These are phyloP conservation scores for Blera fallax DNA, from an alignment of 2,888 invertebrate species.

Conservation along the genomic window DNA sequence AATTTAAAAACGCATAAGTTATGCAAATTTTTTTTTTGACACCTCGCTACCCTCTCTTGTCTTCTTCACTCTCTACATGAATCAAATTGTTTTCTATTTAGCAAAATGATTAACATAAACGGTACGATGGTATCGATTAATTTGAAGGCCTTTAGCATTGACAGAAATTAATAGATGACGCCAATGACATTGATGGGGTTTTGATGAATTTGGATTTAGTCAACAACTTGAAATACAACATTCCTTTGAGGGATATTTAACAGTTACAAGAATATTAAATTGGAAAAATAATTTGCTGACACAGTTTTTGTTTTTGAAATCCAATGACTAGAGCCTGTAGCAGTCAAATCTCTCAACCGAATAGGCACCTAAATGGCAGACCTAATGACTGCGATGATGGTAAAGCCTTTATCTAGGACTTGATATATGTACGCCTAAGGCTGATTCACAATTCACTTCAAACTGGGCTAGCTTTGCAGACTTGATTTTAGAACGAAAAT, in stretches of 20 bases:
- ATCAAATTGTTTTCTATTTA: conserved; percentile 15
- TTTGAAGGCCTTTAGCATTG: conserved; percentile 43
- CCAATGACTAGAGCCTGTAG: too few species aligned
- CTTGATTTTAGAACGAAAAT: too few species aligned
- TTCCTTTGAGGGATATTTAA: neutral
- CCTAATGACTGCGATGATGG: too few species aligned
- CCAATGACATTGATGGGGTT: conserved; percentile 18
- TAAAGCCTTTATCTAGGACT: too few species aligned
- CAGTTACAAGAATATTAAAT: neutral
- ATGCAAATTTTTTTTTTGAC: neutral
- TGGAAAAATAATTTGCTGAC: neutral
- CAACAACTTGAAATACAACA: neutral
- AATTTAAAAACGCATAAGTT: neutral
- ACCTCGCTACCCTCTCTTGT: neutral
- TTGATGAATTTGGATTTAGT: neutral
- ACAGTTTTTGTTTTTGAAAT: neutral
- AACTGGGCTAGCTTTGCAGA: too few species aligned
- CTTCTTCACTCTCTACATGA: neutral
- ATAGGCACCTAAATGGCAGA: too few species aligned
- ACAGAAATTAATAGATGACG: conserved; percentile 30
- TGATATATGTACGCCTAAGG: too few species aligned
- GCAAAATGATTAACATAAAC: conserved; percentile 14
- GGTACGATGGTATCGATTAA: conserved; percentile 22
- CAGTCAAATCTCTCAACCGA: too few species aligned
- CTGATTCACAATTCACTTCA: too few species aligned